Percentiles rank a stretch among this genome's conserved stretches.
Evolutionary conservation across 1,140 invertebrate genomes (phyloP).

Genomic region (Zophobas morio): DNA sequence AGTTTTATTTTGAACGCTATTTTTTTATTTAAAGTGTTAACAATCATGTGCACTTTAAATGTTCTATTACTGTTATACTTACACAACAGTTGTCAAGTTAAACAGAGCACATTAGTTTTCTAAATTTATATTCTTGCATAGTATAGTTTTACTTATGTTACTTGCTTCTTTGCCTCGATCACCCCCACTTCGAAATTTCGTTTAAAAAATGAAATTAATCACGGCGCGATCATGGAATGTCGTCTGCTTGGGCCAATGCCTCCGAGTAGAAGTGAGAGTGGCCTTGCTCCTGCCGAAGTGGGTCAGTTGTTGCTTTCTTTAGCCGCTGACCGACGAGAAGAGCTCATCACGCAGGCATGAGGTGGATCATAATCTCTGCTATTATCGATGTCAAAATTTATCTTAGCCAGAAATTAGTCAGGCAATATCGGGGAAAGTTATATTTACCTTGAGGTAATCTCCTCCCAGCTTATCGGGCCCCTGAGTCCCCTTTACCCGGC

Average conservation of each 20-base stretch:
- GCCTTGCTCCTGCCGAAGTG: slow-evolving; percentile 56
- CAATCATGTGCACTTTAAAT: no score
- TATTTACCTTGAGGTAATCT: slow-evolving; percentile 12
- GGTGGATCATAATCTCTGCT: not conserved
- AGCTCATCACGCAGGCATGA: slow-evolving; percentile 17
- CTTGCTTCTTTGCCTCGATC: no score
- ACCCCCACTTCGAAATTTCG: not conserved
- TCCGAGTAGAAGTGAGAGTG: slow-evolving; percentile 56
- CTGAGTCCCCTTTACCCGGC: not conserved
- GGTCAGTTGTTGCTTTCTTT: slow-evolving; percentile 59
- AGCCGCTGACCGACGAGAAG: slow-evolving; percentile 41
- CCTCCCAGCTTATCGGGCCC: not conserved
- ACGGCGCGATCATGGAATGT: not conserved
- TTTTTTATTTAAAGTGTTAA: no score
- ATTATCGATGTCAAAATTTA: slow-evolving; percentile 40
- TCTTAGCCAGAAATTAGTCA: slow-evolving; percentile 26
- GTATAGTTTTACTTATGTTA: no score
- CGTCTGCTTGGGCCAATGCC: slow-evolving; percentile 37
- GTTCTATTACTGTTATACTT: no score
- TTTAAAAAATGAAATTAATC: not conserved
- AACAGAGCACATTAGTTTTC: no score
- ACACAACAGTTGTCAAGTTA: no score
- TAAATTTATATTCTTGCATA: no score
- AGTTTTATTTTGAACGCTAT: not conserved
- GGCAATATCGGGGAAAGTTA: slow-evolving; percentile 38